phyloP scores from a whole-genome alignment of 1,140 invertebrate genomes.

The Brachionus koreanus region DNA sequence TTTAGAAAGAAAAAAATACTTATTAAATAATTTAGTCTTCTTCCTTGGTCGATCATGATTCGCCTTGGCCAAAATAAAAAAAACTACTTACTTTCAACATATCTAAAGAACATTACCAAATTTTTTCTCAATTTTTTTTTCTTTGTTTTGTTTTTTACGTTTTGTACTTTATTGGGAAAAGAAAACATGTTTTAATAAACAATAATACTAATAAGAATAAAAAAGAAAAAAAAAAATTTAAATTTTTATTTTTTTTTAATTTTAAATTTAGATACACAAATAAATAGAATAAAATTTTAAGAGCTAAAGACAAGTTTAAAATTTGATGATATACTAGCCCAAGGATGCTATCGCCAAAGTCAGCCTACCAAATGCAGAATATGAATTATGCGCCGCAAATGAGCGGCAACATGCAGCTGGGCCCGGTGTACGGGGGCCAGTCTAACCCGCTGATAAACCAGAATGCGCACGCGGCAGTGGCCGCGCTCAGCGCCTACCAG shows the following conservation, averaged over 20 bases:
- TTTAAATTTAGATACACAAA: too few relatives aligned
- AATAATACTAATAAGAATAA: neutral
- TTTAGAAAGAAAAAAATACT: neutral
- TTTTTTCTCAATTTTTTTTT: too few relatives aligned
- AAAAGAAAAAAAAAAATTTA: too few relatives aligned
- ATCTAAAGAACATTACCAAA: too few relatives aligned
- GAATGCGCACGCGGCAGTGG: neutral
- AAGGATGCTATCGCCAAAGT: conserved; percentile 40
- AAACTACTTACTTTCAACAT: too few relatives aligned
- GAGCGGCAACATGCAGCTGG: neutral
- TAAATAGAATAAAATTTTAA: too few relatives aligned
- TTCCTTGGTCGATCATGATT: too few relatives aligned
- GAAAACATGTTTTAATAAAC: neutral
- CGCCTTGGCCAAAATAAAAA: too few relatives aligned
- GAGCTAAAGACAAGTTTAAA: too few relatives aligned
- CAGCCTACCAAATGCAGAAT: conserved; percentile 43
- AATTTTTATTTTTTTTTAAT: too few relatives aligned
- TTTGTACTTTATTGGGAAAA: neutral
- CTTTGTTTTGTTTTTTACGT: too few relatives aligned
- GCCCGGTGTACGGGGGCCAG: conserved; percentile 32
- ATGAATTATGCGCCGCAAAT: conserved; percentile 40
- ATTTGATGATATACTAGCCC: neutral
- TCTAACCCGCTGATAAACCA: conserved; percentile 16
- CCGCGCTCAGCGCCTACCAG: conserved; percentile 32
- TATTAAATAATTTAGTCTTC: too few relatives aligned